Conservation (phyloP, 1,140 invertebrate genomes). For the Ceratitis capitata region DNA sequence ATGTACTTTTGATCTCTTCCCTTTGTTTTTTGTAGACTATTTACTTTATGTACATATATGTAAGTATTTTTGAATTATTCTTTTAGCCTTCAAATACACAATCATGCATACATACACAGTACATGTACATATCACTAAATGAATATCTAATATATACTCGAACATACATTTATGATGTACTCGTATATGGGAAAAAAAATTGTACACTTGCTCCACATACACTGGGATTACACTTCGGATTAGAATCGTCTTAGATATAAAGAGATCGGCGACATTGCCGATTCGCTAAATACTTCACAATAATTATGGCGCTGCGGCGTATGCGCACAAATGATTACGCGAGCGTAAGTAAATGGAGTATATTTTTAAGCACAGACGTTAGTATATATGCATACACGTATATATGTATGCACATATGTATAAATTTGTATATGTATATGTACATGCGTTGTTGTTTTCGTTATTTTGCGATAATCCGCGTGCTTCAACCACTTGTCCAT, state of each 20-base stretch:
- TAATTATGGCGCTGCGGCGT: not conserved
- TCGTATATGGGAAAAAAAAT: not conserved
- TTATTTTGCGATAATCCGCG: not conserved
- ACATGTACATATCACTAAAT: not conserved
- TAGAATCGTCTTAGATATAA: slow-evolving; percentile 32
- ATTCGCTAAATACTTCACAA: not conserved
- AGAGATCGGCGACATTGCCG: slow-evolving; percentile 6
- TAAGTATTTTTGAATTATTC: not conserved
- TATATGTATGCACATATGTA: not conserved
- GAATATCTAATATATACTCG: slow-evolving; percentile 14
- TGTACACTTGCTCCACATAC: not conserved
- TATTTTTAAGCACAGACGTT: no score
- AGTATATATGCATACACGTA: not conserved
- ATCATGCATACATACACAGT: not conserved
- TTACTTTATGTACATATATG: no score
- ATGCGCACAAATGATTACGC: not conserved
- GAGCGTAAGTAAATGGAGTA: no score
- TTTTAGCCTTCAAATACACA: not conserved
- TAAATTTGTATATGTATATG: not conserved
- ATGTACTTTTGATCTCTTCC: not conserved
- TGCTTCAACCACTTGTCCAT: not conserved
- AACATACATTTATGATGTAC: not conserved
- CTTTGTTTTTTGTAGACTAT: not conserved
- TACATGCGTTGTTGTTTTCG: not conserved
- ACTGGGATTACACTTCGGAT: slow-evolving; percentile 23